phyloP scores from a whole-genome alignment of 2,113 vertebrate species.

The Sphaerodactylus townsendi region DNA sequence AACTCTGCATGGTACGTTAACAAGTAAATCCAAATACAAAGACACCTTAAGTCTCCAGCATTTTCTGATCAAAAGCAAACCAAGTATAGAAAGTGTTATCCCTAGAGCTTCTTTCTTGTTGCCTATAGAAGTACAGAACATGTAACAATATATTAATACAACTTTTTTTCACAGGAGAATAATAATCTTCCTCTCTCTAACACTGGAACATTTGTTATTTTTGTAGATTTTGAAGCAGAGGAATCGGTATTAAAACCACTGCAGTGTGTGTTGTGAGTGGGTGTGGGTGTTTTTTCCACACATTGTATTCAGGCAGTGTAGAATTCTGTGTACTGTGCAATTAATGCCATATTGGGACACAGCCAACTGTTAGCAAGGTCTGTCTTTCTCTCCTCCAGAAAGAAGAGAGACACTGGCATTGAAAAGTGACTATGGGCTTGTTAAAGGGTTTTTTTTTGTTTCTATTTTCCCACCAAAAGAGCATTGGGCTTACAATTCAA shows the following conservation, averaged over 20 bases:
- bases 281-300: not conserved
- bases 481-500: not conserved
- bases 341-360: slow-evolving; percentile 1
- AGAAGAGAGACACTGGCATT: not conserved
- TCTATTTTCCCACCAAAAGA: slow-evolving; percentile 24
- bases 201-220: not conserved
- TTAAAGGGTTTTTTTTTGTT: not conserved
- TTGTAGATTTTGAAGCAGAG: not conserved
- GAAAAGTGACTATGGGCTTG: slow-evolving; percentile 12
- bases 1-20: too few relatives aligned
- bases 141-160: not conserved
- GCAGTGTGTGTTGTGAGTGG: not conserved
- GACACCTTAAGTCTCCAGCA: too few relatives aligned
- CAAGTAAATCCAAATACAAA: too few relatives aligned
- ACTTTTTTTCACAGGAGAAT: not conserved
- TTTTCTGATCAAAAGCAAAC: too few relatives aligned
- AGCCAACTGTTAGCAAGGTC: not conserved
- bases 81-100: too few relatives aligned
- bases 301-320: not conserved
- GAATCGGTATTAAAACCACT: not conserved
- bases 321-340: not conserved
- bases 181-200: not conserved
- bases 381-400: not conserved
- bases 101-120: too few relatives aligned
- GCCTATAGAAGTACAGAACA: too few relatives aligned